Base-by-base conservation (phyloP, 1,140 invertebrate species). In the Prorops nasuta region DNA sequence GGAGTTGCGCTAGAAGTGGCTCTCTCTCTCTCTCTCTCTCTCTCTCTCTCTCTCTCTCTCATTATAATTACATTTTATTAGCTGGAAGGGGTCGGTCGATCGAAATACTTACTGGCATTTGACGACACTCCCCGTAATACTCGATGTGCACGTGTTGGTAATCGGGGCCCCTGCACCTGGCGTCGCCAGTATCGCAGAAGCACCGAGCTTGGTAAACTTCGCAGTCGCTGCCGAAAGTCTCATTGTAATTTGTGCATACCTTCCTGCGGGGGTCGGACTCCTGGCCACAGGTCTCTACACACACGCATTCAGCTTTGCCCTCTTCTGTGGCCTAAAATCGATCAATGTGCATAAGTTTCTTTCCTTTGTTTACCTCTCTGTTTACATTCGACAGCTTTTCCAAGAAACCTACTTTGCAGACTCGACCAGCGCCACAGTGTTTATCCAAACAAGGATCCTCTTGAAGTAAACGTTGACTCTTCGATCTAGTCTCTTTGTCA, bases 171-270 rank as follows among this genome's bases (percentile, higher is more conserved):
- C 73, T 81, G 73, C 93, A 96, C 56, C 85, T 83, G n/a, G 83
- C 74, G 38, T 84, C 83, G 14, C 79, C 81, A 54, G 86, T 86
- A 56, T 91, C 85, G 71, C 94, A 97, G 61, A 89, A 83, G 70
- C 94, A 97, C 54, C 92, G 82, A 73, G 93, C 87, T 52, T 90
- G 88, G 75, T 96, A 91, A 43, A 97, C 85, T 63, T 94, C 87
- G 74, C 94, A 97, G 67, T 96, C 92, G 12, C 92, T 95, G 12
- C 83, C 77, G 86, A 92, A 97, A 2, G 94, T 97, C 74, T 95
- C 89, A 67, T 97, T 97, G 76, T 88, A 86, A 75, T 94, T 96
- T 35, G 90, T 92, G 79, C 94, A 97, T 20, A 96, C 93, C 74
- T 87, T 88, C 59, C 91, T 83, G 22, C 91, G 81, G 0, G 83